Percentiles rank a stretch among this genome's conserved stretches.
These are phyloP conservation scores for Altica lythri DNA, from an alignment of 2,888 invertebrate species.

Conservation along the genomic window DNA sequence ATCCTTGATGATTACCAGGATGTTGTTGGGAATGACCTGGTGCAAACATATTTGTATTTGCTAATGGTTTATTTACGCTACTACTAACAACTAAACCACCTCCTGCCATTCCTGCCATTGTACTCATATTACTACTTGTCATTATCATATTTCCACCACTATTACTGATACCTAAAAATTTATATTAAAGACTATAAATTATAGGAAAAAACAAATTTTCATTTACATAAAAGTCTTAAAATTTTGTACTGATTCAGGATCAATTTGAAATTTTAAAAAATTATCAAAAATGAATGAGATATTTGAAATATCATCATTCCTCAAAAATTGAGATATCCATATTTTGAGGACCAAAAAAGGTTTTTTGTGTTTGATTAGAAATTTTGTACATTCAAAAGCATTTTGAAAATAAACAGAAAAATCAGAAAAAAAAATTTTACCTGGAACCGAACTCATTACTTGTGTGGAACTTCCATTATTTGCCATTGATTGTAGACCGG, in stretches of 20 bases:
- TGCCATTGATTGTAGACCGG: conserved; percentile 59
- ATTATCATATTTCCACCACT: conserved; percentile 75
- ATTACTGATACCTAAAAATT: conserved; percentile 73
- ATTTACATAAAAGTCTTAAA: too few relatives aligned
- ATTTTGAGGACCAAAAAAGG: too few relatives aligned
- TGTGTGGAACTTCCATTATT: conserved; percentile 75
- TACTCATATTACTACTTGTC: conserved; percentile 73
- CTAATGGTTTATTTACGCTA: conserved; percentile 73
- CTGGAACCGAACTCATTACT: conserved; percentile 75
- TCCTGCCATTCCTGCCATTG: conserved; percentile 72
- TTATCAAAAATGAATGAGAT: too few relatives aligned
- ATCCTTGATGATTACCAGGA: conserved; percentile 58
- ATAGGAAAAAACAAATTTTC: too few relatives aligned
- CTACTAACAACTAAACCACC: conserved; percentile 75
- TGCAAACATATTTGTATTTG: conserved; percentile 66
- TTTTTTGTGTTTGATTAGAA: too few relatives aligned
- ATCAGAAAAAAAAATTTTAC: conserved; percentile 54
- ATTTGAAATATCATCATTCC: too few relatives aligned
- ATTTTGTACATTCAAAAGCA: too few relatives aligned
- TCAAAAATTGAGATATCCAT: too few relatives aligned
- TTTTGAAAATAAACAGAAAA: too few relatives aligned
- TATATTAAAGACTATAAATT: conserved; percentile 11
- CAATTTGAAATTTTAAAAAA: too few relatives aligned
- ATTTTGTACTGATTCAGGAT: too few relatives aligned
- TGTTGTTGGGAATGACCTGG: conserved; percentile 58